Evolutionary conservation across 2,797 vertebrate genomes (phyloP), one percentile per base, ranked within the genome.

Genomic region (Podarcis lilfordi): DNA sequence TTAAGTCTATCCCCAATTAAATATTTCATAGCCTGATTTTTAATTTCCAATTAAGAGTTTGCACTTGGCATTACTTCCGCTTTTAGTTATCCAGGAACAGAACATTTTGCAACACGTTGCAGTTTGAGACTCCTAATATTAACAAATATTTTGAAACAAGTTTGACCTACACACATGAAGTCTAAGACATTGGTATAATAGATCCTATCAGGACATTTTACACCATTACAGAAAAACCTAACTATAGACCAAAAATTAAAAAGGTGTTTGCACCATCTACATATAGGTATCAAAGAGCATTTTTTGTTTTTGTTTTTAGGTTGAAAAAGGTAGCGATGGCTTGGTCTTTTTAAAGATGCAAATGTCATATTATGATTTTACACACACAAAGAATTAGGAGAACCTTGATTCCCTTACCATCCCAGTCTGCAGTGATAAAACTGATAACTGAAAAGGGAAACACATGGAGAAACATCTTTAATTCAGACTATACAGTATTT

Each of bases 401-500:
- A 91, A 93, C 84, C 82, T 94, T 90, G 91, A 91, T 69, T 93
- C 91, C 89, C 90, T 61, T 25, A 93, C 90, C 55, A 88, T 69
- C 88, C 80, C 86, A 94, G 21, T 89, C 88, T 80, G 83, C 87
- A 87, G 23, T 93, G 85, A 89, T 87, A 29, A 90, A 82, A 91
- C 66, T 89, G 61, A 88, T 71, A 92, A 90, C 6, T 90, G 80
- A 95, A 91, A 86, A 95, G 32, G 92, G 88, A 92, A 94, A 95
- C 91, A 87, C 4, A 82, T 0, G 10, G 91, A 91, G 92, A 93
- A 89, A 88, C 27, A 92, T 82, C 88, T 88, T 89, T 69, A 78
- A 88, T 86, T 85, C 91, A 96, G 89, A 92, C 88, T 88, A 78
- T 85, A 92, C 90, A 93, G n/a, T 68, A 86, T 29, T 89, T 76